Percentiles rank a stretch among this genome's conserved stretches.
These are phyloP conservation scores for Holocentrus rufus DNA, from an alignment of 2,797 vertebrate genomes.

Conservation along the genomic window DNA sequence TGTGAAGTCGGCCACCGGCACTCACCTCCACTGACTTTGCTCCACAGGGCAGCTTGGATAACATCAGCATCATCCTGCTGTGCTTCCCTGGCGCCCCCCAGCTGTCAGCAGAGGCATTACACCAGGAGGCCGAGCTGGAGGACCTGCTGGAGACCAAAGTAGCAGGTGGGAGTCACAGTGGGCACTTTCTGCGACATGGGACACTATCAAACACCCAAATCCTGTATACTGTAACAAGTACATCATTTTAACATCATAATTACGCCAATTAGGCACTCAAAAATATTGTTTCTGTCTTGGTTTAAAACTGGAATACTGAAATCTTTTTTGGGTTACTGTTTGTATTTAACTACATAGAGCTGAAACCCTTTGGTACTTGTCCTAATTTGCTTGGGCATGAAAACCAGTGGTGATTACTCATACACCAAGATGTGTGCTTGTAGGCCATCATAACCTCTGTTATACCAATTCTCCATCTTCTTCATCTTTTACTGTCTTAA, in stretches of 20 bases:
- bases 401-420: background rate
- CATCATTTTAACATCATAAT: background rate
- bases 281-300: background rate
- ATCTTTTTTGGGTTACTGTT: background rate
- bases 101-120: slow-evolving; percentile 83
- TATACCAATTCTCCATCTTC: too few relatives aligned
- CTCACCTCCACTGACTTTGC: slow-evolving; percentile 41
- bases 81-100: slow-evolving; percentile 87
- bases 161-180: slow-evolving; percentile 71
- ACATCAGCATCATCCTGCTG: slow-evolving; percentile 87
- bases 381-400: background rate
- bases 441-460: too few relatives aligned
- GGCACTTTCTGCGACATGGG: background rate
- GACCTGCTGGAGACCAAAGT: slow-evolving; percentile 84
- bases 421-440: too few relatives aligned
- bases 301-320: background rate
- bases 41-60: slow-evolving; percentile 87
- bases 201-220: background rate
- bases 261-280: background rate
- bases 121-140: slow-evolving; percentile 83
- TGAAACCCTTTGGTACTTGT: background rate
- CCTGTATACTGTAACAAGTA: background rate
- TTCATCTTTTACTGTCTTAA: too few relatives aligned
- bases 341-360: background rate
- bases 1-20: slow-evolving; percentile 40